Percentiles rank a stretch among this genome's conserved stretches.
These are phyloP conservation scores for Saimiri boliviensis DNA, from an alignment of 2,113 vertebrate species.

Conservation along the genomic window DNA sequence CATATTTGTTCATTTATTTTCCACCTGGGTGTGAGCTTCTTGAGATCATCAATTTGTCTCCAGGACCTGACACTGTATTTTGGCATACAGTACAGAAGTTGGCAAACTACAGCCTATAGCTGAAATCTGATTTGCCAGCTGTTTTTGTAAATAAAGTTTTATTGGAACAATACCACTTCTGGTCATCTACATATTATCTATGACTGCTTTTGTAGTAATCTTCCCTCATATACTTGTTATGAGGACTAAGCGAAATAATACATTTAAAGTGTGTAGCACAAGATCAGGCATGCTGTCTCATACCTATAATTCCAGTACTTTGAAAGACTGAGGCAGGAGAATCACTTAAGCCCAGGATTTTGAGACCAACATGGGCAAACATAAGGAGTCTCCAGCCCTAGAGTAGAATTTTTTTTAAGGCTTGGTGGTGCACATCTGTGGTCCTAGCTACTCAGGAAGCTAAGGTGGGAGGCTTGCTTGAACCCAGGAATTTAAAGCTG, in stretches of 20 bases:
- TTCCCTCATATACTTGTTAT: not conserved
- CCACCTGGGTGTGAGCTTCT: not conserved
- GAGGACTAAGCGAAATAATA: not conserved
- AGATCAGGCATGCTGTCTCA: too few species aligned
- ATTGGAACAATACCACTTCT: not conserved
- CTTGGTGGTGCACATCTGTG: too few species aligned
- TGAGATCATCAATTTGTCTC: not conserved
- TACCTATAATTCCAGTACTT: too few species aligned
- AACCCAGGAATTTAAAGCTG: too few species aligned
- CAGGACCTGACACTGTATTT: not conserved
- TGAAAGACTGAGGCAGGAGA: too few species aligned
- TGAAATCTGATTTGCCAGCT: not conserved
- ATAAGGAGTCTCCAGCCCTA: too few species aligned
- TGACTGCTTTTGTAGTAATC: not conserved
- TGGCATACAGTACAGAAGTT: not conserved
- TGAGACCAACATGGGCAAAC: too few species aligned
- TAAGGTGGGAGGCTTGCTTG: too few species aligned
- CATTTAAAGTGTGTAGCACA: not conserved
- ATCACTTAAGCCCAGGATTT: too few species aligned
- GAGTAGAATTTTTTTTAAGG: too few species aligned
- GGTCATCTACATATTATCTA: not conserved
- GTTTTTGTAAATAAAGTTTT: conserved; percentile 9
- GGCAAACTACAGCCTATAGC: not conserved
- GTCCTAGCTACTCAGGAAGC: too few species aligned
- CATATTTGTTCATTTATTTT: not conserved